Conservation (phyloP, 2,797 vertebrate species). For the Darevskia nairensis region DNA sequence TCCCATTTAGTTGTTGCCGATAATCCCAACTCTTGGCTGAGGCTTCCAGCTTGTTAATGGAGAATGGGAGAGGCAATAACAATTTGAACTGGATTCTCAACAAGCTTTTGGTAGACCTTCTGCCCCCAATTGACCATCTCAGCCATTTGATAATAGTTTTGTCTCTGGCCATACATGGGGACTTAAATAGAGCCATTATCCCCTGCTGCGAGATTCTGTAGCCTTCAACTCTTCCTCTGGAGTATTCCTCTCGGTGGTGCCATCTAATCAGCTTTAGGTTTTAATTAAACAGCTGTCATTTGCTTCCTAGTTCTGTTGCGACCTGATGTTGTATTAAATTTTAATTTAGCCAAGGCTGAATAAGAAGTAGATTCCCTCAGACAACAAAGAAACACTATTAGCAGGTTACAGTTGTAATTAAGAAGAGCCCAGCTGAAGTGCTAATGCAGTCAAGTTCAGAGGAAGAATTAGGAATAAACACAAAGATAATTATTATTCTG, state of each 20-base stretch:
- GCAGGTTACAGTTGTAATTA: slow-evolving; percentile 76
- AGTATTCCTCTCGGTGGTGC: slow-evolving; percentile 75
- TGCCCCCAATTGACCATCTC: slow-evolving; percentile 57
- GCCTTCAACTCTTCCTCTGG: slow-evolving; percentile 70
- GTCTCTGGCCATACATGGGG: slow-evolving; percentile 60
- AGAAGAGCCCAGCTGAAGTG: slow-evolving; percentile 67
- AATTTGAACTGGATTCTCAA: slow-evolving; percentile 44
- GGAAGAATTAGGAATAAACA: slow-evolving; percentile 56
- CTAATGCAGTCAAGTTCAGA: slow-evolving; percentile 54
- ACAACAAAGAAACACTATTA: slow-evolving; percentile 76
- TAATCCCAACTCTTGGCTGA: slow-evolving; percentile 25
- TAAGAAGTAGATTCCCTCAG: slow-evolving; percentile 75
- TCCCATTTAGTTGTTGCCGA: neutral
- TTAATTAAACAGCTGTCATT: slow-evolving; percentile 82
- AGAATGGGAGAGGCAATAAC: slow-evolving; percentile 27
- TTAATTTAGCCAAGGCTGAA: slow-evolving; percentile 78
- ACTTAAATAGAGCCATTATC: slow-evolving; percentile 80
- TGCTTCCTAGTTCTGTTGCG: slow-evolving; percentile 77
- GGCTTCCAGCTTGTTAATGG: neutral
- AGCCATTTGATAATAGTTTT: slow-evolving; percentile 54
- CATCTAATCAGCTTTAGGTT: slow-evolving; percentile 80
- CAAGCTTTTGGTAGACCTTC: slow-evolving; percentile 5
- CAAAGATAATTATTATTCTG: neutral
- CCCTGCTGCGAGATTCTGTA: slow-evolving; percentile 63
- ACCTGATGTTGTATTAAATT: slow-evolving; percentile 81